A percentile compares a stretch with the other conserved stretches of the same genome.
These are phyloP conservation scores for Brachyalestes nurse DNA, from an alignment of 2,797 vertebrate genomes.

Conservation along the genomic window DNA sequence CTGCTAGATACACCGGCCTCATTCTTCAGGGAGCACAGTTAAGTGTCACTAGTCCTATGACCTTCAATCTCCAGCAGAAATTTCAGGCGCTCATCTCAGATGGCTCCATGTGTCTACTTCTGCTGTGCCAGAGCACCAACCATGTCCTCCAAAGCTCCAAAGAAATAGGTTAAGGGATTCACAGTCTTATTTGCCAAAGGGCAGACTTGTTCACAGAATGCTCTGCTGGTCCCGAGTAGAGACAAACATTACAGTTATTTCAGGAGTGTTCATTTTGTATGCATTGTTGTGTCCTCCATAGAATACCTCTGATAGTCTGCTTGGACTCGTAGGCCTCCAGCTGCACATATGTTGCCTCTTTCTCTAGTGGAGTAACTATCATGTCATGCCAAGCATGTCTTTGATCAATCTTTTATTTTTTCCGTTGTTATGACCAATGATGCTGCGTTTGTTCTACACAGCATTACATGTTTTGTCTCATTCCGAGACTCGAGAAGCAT, in stretches of 20 bases:
- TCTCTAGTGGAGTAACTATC: slow-evolving; percentile 1
- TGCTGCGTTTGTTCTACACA: slow-evolving; percentile 33
- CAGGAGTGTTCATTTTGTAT: background rate
- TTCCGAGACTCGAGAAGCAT: slow-evolving; percentile 8
- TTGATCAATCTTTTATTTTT: slow-evolving; percentile 29
- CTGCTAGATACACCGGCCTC: slow-evolving; percentile 27
- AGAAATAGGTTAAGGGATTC: background rate
- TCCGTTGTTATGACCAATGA: slow-evolving; percentile 23
- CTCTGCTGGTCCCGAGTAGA: background rate
- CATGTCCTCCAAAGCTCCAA: background rate
- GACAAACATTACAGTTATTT: background rate
- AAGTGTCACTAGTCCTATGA: slow-evolving; percentile 38
- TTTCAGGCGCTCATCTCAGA: slow-evolving; percentile 3
- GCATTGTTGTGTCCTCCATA: background rate
- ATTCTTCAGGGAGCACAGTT: slow-evolving; percentile 42
- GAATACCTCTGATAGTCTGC: background rate
- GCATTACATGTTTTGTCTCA: slow-evolving; percentile 29
- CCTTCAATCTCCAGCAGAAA: slow-evolving; percentile 35
- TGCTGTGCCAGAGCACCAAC: background rate
- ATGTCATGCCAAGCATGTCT: slow-evolving; percentile 11
- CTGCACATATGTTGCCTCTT: background rate
- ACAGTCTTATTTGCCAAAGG: background rate
- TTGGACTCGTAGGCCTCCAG: background rate
- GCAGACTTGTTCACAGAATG: background rate
- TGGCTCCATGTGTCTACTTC: background rate